Percentiles rank a stretch among this genome's conserved stretches.
Conservation (phyloP, 2,888 invertebrate genomes). For the Erannis defoliaria region DNA sequence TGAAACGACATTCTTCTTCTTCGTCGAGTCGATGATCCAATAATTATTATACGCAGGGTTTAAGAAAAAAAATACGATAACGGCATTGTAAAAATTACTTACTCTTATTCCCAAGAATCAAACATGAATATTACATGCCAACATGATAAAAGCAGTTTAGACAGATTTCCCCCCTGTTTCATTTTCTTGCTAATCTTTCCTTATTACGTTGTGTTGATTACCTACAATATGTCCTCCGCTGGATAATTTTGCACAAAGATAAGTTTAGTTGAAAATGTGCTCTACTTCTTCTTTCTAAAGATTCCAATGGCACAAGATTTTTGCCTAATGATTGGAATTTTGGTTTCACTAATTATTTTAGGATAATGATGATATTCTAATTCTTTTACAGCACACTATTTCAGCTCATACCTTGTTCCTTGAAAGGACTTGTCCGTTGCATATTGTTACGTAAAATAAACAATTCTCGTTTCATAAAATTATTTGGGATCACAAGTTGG, state of each 20-base stretch:
- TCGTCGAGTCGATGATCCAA: no score
- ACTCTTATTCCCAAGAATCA: conserved; percentile 24
- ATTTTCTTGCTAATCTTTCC: conserved; percentile 40
- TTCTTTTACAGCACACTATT: no score
- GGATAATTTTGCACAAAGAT: conserved; percentile 7
- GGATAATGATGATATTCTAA: background rate
- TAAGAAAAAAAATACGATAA: conserved; percentile 8
- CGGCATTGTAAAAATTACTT: conserved; percentile 24
- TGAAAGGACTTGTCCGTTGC: no score
- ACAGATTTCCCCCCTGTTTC: conserved; percentile 33
- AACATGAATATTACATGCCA: conserved; percentile 41
- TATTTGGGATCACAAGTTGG: background rate
- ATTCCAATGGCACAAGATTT: conserved; percentile 4
- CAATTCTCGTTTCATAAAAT: no score
- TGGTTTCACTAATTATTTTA: background rate
- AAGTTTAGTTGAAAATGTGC: conserved; percentile 1
- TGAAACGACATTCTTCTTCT: no score
- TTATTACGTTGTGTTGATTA: conserved; percentile 34
- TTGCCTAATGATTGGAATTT: background rate
- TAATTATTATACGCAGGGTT: no score
- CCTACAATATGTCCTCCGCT: conserved; percentile 10
- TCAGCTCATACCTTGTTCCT: no score
- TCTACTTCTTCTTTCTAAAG: background rate
- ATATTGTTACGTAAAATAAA: no score
- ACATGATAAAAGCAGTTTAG: conserved; percentile 28